Percentiles rank a stretch among this genome's conserved stretches.
phyloP scores from a whole-genome alignment of 2,113 vertebrate genomes.

The Pseudorasbora parva region DNA sequence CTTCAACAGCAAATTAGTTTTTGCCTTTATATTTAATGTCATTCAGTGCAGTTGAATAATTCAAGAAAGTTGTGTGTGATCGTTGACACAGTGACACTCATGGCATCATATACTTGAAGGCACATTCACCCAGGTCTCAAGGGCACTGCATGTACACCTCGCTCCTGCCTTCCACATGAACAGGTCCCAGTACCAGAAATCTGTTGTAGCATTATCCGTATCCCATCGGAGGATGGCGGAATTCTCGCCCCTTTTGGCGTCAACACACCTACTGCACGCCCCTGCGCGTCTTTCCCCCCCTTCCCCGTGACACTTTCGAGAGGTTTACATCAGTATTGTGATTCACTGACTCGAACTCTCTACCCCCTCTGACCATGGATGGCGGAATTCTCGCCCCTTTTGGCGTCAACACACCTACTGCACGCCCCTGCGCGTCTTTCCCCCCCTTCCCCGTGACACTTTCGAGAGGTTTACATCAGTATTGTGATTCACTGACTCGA shows the following conservation, averaged over 20 bases:
- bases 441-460: constrained; percentile 21
- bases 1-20: background rate
- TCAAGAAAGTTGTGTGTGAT: constrained; percentile 2
- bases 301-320: constrained; percentile 32
- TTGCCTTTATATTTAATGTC: background rate
- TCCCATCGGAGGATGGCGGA: constrained; percentile 8
- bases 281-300: background rate
- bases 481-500: constrained; percentile 49
- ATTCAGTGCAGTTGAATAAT: constrained; percentile 34
- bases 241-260: constrained; percentile 16
- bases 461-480: constrained; percentile 31
- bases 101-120: constrained; percentile 13
- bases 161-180: constrained; percentile 11
- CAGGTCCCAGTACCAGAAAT: background rate
- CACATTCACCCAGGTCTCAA: constrained; percentile 15
- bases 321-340: constrained; percentile 37
- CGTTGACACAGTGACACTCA: constrained; percentile 3
- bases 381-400: too few relatives aligned
- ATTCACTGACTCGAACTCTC: constrained; percentile 45
- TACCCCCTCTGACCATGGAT: constrained; percentile 7
- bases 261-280: constrained; percentile 1
- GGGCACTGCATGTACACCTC: background rate
- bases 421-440: background rate
- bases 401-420: background rate
- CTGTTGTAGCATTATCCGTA: constrained; percentile 12